phyloP scores from a whole-genome alignment of 2,888 invertebrate genomes.

The Phorcus lineatus region DNA sequence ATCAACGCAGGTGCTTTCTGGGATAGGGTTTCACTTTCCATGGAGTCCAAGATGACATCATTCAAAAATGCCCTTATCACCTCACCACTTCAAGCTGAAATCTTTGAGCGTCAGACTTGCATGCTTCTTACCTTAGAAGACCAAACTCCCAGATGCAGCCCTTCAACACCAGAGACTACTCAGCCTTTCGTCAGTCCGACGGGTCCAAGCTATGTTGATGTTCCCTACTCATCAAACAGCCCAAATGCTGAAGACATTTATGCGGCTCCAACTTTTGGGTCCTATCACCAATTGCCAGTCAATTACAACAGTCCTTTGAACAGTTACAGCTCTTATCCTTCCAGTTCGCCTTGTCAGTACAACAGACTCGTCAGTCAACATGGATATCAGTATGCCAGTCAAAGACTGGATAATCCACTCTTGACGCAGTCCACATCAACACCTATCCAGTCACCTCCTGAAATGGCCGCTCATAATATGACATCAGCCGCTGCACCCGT shows the following conservation, averaged over 20 bases:
- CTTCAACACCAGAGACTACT: too few relatives aligned
- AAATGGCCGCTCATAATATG: background rate
- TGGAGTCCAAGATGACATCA: constrained; percentile 47
- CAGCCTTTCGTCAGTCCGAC: too few relatives aligned
- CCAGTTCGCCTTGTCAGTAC: too few relatives aligned
- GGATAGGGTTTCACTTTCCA: constrained; percentile 52
- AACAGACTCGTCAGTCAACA: too few relatives aligned
- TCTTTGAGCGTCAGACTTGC: constrained; percentile 50
- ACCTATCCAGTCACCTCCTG: background rate
- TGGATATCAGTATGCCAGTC: background rate
- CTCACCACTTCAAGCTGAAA: constrained; percentile 39
- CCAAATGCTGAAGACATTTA: background rate
- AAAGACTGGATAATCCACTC: background rate
- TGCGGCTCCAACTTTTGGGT: too few relatives aligned
- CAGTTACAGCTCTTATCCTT: background rate
- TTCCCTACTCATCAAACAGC: too few relatives aligned
- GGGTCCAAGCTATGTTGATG: too few relatives aligned
- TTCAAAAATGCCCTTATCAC: constrained; percentile 41
- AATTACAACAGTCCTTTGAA: too few relatives aligned
- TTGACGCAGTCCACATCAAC: background rate
- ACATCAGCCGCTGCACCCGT: background rate
- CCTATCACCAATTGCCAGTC: too few relatives aligned
- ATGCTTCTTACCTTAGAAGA: background rate
- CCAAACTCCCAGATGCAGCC: background rate
- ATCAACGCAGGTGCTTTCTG: constrained; percentile 56